Evolutionary conservation across 2,113 vertebrate species (phyloP).

Genomic region (Ceyx cyanopectus): DNA sequence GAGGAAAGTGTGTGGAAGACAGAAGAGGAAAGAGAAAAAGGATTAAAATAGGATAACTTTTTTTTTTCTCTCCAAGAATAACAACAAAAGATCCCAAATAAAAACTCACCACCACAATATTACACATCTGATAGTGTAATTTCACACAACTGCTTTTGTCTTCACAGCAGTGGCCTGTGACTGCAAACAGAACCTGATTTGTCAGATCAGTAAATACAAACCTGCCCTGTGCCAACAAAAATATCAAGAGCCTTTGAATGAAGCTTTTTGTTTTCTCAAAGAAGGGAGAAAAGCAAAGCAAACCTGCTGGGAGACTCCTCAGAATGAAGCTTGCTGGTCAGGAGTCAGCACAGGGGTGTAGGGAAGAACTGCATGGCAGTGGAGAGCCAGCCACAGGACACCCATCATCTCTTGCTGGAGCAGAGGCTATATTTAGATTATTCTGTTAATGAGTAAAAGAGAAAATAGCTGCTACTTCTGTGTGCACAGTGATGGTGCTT

Average conservation of each 20-base stretch:
- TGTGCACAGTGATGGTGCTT: neutral
- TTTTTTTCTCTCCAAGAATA: neutral
- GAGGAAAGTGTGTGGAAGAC: neutral
- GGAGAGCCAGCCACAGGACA: neutral
- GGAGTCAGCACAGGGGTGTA: neutral
- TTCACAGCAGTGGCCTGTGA: neutral
- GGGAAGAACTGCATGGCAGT: rapidly evolving
- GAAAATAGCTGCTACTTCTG: constrained; percentile 10
- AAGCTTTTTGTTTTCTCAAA: neutral
- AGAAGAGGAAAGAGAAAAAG: neutral
- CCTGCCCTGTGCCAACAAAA: neutral
- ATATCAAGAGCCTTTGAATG: neutral
- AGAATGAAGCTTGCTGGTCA: neutral
- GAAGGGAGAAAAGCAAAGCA: neutral
- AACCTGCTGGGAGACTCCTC: neutral
- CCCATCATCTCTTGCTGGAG: neutral
- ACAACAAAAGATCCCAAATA: neutral
- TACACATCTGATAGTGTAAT: neutral
- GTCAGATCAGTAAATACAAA: neutral
- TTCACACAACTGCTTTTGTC: neutral
- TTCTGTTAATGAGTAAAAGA: constrained; percentile 35
- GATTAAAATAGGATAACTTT: neutral
- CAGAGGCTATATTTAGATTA: constrained; percentile 29
- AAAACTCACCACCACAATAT: neutral
- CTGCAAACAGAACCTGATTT: neutral